Evolutionary conservation across 2,888 invertebrate species (phyloP), one percentile per base, ranked within the genome.

Genomic region (Trileptium ribeirensis): DNA sequence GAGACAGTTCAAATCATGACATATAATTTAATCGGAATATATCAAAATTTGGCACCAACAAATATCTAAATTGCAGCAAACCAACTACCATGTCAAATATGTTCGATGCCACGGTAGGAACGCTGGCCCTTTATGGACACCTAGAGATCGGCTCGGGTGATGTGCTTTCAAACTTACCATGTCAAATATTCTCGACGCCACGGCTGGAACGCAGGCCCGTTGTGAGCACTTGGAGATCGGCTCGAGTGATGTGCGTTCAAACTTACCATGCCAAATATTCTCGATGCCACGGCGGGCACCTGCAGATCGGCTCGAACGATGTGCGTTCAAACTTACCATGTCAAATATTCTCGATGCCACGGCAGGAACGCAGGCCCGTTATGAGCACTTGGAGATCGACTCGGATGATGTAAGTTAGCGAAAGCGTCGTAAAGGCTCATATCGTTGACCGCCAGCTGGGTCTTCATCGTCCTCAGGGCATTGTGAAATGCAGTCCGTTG

Each of bases 341-440:
- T 80, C 38, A 80, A 40, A 8, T n/a, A 80, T 33, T 80, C 80
- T 2, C 80, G 34, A 39, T 80, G 80, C 3, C 2, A 80, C n/a
- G 80, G 80, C 3, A 80, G 67, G 40, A 80, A 80, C 15, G 80
- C n/a, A 2, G 37, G 2, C n/a, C 80, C 40, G 34, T 33, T 74
- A 39, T 80, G 80, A 3, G 80, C 80, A 24, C 31, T 24, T 38
- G 80, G 80, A 1, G 80, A 36, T 8, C 34, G 3, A 31, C 2
- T 29, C 2, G 80, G 80, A 3, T 34, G 33, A 39, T 80, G 80
- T 38, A 74, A 80, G 1, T 36, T 36, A 2, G 74, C 40, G 40
- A 80, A 34, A n/a, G 74, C 37, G 37, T 80, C 80, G 80, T 80
- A 80, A 37, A 74, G 67, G 31, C n/a, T 38, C 78, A n/a, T 79